These are phyloP conservation scores for Scelioninae gen. 1 DNA, from an alignment of 2,888 invertebrate genomes.

Conservation along the genomic window DNA sequence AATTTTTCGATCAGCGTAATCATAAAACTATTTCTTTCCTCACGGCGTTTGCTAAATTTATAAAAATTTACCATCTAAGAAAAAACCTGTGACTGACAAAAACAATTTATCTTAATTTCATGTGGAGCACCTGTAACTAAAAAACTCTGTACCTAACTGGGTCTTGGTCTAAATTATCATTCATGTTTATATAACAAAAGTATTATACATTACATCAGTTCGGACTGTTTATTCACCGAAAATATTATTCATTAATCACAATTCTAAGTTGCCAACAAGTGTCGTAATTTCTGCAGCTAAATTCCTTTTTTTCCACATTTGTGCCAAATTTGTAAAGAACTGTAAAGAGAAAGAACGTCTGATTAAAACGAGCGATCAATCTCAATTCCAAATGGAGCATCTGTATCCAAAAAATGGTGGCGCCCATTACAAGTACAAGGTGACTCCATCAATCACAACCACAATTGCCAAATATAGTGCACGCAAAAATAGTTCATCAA, in stretches of 20 bases:
- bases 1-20: conserved; percentile 37
- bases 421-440: conserved; percentile 14
- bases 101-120: conserved; percentile 31
- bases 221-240: not conserved
- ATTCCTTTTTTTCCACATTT: not conserved
- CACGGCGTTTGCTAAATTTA: conserved; percentile 36
- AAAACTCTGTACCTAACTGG: not conserved
- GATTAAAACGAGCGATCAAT: conserved; percentile 35
- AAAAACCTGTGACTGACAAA: conserved; percentile 12
- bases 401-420: conserved; percentile 14
- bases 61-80: not conserved
- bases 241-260: conserved; percentile 10
- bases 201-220: conserved; percentile 8
- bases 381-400: conserved; percentile 39
- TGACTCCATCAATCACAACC: conserved; percentile 22
- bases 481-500: conserved; percentile 5
- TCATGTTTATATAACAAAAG: not conserved
- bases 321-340: conserved; percentile 12
- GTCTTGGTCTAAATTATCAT: not conserved
- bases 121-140: conserved; percentile 23
- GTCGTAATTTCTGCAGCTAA: conserved; percentile 14
- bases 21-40: conserved; percentile 42
- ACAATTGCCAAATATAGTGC: not conserved
- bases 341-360: conserved; percentile 9
- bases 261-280: conserved; percentile 6